These are phyloP conservation scores for Clostera curtula DNA, from an alignment of 2,888 invertebrate species.

Conservation along the genomic window DNA sequence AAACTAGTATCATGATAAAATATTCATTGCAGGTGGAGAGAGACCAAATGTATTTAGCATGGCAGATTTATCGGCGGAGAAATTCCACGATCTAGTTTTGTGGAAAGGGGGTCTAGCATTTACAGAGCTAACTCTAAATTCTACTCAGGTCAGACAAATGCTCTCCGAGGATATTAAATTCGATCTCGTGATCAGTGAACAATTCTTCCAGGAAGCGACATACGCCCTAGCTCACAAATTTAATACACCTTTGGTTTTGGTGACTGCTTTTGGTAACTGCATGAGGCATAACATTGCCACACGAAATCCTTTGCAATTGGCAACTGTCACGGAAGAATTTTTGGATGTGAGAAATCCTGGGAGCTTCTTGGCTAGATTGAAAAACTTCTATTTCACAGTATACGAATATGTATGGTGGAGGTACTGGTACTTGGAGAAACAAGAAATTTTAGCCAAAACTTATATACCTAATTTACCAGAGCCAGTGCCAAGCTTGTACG, in stretches of 20 bases:
- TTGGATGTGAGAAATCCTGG: conserved; percentile 57
- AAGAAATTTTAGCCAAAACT: conserved; percentile 47
- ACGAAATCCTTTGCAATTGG: conserved; percentile 55
- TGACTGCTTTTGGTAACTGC: conserved; percentile 58
- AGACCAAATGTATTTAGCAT: conserved; percentile 59
- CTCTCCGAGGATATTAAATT: conserved; percentile 45
- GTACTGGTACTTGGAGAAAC: conserved; percentile 48
- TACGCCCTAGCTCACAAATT: conserved; percentile 61
- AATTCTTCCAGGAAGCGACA: conserved; percentile 64
- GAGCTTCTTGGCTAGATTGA: conserved; percentile 65
- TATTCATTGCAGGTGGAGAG: conserved; percentile 34
- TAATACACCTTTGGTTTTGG: conserved; percentile 48
- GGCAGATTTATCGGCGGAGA: conserved; percentile 45
- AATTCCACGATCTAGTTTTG: conserved; percentile 46
- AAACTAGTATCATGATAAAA: conserved; percentile 1
- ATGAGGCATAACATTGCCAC: conserved; percentile 53
- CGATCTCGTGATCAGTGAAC: conserved; percentile 64
- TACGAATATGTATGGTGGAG: conserved; percentile 60
- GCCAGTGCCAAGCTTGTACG: conserved; percentile 51
- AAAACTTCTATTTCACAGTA: conserved; percentile 58
- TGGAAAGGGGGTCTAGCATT: conserved; percentile 49
- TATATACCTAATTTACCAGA: conserved; percentile 46
- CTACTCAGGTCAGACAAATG: conserved; percentile 40
- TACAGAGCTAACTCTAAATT: conserved; percentile 49
- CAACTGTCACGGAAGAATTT: conserved; percentile 52